Conservation (phyloP, 2,113 vertebrate species). For the Xenopus tropicalis region UCB_Xtro_10.0 CM004448.2:99736001-99736500, state of each 20-base stretch:
- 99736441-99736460: too few species aligned
- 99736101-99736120: neutral
- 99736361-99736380: neutral
- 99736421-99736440: too few species aligned
- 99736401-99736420: neutral
- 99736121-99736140: neutral
- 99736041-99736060: slow-evolving; percentile 36
- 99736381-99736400: neutral
- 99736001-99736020: slow-evolving; percentile 58
- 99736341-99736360: neutral
- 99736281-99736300: neutral
- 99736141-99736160: neutral
- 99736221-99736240: neutral
- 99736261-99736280: neutral
- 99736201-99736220: slow-evolving; percentile 1
- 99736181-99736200: neutral
- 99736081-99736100: slow-evolving; percentile 31
- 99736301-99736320: neutral
- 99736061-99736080: slow-evolving; percentile 46
- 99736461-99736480: too few species aligned
- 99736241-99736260: neutral
- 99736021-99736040: slow-evolving; percentile 37
- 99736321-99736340: neutral
- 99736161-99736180: slow-evolving; percentile 1
- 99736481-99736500: too few species aligned